These are phyloP conservation scores for Xyrichtys novacula DNA, from an alignment of 2,797 vertebrate species.

Conservation along the genomic window DNA sequence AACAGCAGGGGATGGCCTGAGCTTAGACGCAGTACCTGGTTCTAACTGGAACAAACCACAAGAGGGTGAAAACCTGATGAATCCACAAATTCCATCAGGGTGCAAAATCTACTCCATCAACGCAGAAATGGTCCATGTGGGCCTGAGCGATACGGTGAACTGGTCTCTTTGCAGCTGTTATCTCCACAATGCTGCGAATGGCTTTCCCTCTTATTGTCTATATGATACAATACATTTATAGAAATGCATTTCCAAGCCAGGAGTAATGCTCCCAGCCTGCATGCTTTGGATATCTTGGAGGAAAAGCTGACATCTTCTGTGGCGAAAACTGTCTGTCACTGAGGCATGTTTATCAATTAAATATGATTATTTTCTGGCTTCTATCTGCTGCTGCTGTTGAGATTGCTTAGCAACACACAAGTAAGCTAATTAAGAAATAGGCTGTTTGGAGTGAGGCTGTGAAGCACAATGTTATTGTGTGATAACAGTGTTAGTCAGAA, in stretches of 20 bases:
- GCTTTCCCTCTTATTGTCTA: neutral
- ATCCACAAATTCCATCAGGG: conserved; percentile 19
- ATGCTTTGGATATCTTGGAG: conserved; percentile 7
- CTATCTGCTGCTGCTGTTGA: conserved; percentile 34
- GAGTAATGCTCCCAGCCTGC: neutral
- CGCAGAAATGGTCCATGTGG: conserved; percentile 2
- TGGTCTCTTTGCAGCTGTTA: neutral
- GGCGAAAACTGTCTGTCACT: conserved; percentile 16
- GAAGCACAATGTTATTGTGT: conserved; percentile 53
- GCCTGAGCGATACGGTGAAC: conserved; percentile 18
- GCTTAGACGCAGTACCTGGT: conserved; percentile 23
- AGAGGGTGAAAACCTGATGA: conserved; percentile 27
- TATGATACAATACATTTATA: conserved; percentile 2
- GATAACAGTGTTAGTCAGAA: conserved; percentile 59
- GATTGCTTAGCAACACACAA: conserved; percentile 64
- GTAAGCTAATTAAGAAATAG: conserved; percentile 60
- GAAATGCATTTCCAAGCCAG: neutral
- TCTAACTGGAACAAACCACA: conserved; percentile 11
- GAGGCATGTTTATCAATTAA: conserved; percentile 34
- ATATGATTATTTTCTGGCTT: conserved; percentile 40
- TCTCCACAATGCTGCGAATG: conserved; percentile 2
- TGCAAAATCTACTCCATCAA: conserved; percentile 29
- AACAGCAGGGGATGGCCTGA: conserved; percentile 49
- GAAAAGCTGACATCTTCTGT: conserved; percentile 8
- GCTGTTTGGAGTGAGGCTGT: conserved; percentile 47